Conservation (phyloP, 1,140 invertebrate genomes). For the Drosophila gunungcola region DNA sequence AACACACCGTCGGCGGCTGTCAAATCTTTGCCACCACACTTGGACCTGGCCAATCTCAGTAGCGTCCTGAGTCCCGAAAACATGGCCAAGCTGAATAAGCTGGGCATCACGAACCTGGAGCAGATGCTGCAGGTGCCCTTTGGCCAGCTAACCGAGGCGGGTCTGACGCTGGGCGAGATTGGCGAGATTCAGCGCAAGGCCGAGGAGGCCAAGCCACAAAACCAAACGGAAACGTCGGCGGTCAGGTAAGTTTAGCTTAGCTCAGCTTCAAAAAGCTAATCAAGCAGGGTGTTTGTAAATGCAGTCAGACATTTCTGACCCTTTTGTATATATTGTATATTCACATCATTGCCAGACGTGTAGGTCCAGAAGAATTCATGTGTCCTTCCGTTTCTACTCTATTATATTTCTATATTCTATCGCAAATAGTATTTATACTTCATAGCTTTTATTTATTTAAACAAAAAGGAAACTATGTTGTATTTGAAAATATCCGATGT, state of each 20-base stretch:
- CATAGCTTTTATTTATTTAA: no score
- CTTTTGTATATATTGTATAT: no score
- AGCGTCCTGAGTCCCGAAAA: slow-evolving; percentile 86
- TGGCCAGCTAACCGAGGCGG: slow-evolving; percentile 86
- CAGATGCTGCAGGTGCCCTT: slow-evolving; percentile 87
- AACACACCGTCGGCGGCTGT: slow-evolving; percentile 2
- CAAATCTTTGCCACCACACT: slow-evolving; percentile 69
- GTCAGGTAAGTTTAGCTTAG: background rate
- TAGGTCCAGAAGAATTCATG: no score
- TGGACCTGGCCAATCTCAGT: slow-evolving; percentile 86
- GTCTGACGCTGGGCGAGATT: slow-evolving; percentile 86
- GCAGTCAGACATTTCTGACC: no score
- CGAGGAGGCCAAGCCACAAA: slow-evolving; percentile 46
- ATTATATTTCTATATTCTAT: no score
- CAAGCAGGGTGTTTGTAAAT: no score
- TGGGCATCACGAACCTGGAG: slow-evolving; percentile 87
- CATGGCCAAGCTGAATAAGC: slow-evolving; percentile 86
- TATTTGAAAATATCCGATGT: no score
- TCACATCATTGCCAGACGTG: no score
- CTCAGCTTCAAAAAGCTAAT: no score
- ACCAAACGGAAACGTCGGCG: background rate
- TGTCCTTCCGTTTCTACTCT: no score
- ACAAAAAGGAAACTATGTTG: no score
- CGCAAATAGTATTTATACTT: no score
- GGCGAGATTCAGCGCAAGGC: slow-evolving; percentile 87